Evolutionary conservation across 1,140 invertebrate species (phyloP), one percentile per base, ranked within the genome.

Genomic region (Pseudachorutes palmiensis): DNA sequence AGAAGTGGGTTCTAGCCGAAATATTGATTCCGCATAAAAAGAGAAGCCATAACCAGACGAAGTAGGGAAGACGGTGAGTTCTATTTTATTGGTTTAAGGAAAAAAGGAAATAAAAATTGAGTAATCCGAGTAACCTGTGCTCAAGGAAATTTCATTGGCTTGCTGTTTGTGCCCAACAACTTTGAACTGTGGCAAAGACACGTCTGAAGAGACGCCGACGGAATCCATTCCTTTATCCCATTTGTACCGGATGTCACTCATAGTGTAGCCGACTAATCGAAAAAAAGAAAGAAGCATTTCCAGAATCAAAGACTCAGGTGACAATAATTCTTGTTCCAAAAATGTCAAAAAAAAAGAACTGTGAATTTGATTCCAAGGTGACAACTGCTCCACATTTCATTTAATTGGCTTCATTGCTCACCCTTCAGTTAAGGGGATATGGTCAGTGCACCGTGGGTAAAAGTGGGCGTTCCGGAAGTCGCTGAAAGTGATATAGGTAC

Each of bases 171-270:
- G 90, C 79, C 91, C 91, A 80, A 92, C 87, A 78, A 96, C 91
- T 80, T 90, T 88, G 83, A 96, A 96, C 83, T 97, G 93, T 76
- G 91, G 91, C 76, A 94, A 84, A 84, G 92, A 88, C 81, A 94
- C 90, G 80, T 92, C 89, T 81, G 85, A 87, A 83, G 88, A 88
- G 83, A 94, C 90, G 80, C 89, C 89, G 81, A 94, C 90, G 81
- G 90, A 92, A 79, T 87, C 84, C 80, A 85, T 83, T 79, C 90
- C 89, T 81, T 88, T 86, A 82, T 88, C 87, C 92, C 93, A 96
- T 84, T 89, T 91, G 86, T 96, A 97, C 80, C 88, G 87, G 84
- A 97, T 96, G 87, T 97, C 93, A 83, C 88, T 88, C 87, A 92
- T 94, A 83, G 90, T 92, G 87, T 95, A 96, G 83, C 92, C 92